Base-by-base conservation (phyloP, 2,888 invertebrate species). In the Perithous albicinctus region DNA sequence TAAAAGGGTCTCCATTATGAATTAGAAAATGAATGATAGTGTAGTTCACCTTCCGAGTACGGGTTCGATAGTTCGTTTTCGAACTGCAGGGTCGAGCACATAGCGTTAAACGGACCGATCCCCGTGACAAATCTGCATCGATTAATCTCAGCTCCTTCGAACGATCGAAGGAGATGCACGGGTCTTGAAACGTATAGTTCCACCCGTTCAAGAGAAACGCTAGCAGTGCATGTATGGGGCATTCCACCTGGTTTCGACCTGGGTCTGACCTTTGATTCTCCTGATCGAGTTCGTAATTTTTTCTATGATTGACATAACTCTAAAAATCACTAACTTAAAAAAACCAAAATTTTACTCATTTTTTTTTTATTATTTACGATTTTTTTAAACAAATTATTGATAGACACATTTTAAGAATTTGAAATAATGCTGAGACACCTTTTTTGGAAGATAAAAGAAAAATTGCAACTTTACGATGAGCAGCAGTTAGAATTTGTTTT, bases 121-220 rank as follows among this genome's bases (percentile, higher is more conserved):
- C 63, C 86, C 88, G 84, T 89, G 89, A 90, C 89, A 90, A 90
- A 90, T 90, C 88, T 85, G 83, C 80, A 81, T 86, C 90, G 87
- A 90, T 90, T 90, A 89, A 90, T 90, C 89, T 89, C 86, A 63
- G 48, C 70, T 80, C 54, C 73, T 81, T 84, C 78, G 83, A 83
- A 84, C 63, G 66, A 38, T 66, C 64, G 35, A 54, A 32, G 20
- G 35, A 61, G 64, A 26, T 20, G 32, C 23, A 15, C n/a, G 51
- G 46, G 69, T 38, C 56, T 8, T 63, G 73, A 35, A 67, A 61
- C 66, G 66, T 56, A n/a, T n/a, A 69, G 76, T 74, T 78, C 69
- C 80, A 63, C 67, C 75, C 63, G 63, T 69, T 43, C 54, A 7
- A 46, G 26, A 64, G 35, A 41, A 12, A 7, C 56, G 10, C 18